A percentile compares a stretch with the other conserved stretches of the same genome.
These are phyloP conservation scores for Meandrusa payeni DNA, from an alignment of 2,888 invertebrate species.

Conservation along the genomic window DNA sequence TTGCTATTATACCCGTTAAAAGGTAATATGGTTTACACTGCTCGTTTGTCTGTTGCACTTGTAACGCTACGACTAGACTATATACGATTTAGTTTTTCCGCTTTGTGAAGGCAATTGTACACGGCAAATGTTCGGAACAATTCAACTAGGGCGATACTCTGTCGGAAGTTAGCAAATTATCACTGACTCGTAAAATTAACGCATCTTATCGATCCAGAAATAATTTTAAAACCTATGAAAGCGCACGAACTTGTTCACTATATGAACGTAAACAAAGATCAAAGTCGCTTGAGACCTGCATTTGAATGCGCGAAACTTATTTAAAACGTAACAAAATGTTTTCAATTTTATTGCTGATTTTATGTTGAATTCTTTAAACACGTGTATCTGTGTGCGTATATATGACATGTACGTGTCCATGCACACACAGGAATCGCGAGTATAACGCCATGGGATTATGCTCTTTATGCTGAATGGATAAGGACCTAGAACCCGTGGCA, in stretches of 20 bases:
- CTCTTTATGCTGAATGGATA: slow-evolving; percentile 46
- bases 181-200: slow-evolving; percentile 80
- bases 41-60: no score
- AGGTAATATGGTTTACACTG: no score
- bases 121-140: slow-evolving; percentile 68
- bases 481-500: slow-evolving; percentile 55
- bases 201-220: slow-evolving; percentile 78
- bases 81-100: slow-evolving; percentile 30
- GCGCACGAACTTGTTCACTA: slow-evolving; percentile 56
- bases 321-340: slow-evolving; percentile 80
- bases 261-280: slow-evolving; percentile 46
- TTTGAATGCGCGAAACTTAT: slow-evolving; percentile 64
- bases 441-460: slow-evolving; percentile 43
- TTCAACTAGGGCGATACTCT: slow-evolving; percentile 73
- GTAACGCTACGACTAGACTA: not conserved
- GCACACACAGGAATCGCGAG: slow-evolving; percentile 52
- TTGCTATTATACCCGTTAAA: no score
- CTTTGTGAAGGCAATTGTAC: no score
- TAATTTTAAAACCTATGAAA: slow-evolving; percentile 55
- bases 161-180: slow-evolving; percentile 81
- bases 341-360: slow-evolving; percentile 80
- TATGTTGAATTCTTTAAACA: slow-evolving; percentile 78
- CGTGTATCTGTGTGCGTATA: slow-evolving; percentile 62
- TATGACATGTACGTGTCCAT: slow-evolving; percentile 49
- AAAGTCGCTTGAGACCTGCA: slow-evolving; percentile 48